Evolutionary conservation across 2,888 invertebrate genomes (phyloP).

Genomic region (Homarus gammarus): DNA sequence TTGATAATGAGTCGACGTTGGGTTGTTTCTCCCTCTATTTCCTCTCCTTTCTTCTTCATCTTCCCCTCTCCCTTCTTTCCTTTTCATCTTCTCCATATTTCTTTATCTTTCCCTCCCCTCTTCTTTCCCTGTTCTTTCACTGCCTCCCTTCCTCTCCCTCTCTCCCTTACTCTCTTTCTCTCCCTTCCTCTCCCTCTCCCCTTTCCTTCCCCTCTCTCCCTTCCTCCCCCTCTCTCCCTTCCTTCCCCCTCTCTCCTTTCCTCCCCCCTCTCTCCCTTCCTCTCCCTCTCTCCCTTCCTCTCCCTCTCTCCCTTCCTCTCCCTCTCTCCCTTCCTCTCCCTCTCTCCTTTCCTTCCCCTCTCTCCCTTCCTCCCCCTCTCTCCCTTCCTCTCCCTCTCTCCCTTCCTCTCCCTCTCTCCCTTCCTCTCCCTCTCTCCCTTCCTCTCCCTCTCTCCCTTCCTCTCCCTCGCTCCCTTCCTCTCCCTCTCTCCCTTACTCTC

Average conservation of each 20-base stretch:
- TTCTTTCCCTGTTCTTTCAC: neutral
- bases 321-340: neutral
- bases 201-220: neutral
- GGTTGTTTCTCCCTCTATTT: neutral
- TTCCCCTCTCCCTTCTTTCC: neutral
- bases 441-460: neutral
- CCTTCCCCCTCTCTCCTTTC: neutral
- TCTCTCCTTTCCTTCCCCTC: neutral
- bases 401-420: neutral
- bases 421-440: neutral
- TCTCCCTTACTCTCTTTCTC: too few relatives aligned
- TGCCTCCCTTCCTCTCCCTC: too few relatives aligned
- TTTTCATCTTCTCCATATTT: neutral
- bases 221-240: neutral
- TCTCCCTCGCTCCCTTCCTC: neutral
- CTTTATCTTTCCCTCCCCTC: neutral
- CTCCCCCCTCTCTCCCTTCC: neutral
- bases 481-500: neutral
- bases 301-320: neutral
- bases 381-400: neutral
- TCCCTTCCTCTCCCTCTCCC: neutral
- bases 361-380: neutral
- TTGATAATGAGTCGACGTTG: too few relatives aligned
- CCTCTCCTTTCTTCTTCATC: neutral
- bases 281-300: neutral